A percentile compares a stretch with the other conserved stretches of the same genome.
Conservation (phyloP, 2,113 vertebrate species). For the Cheilinus undulatus region DNA sequence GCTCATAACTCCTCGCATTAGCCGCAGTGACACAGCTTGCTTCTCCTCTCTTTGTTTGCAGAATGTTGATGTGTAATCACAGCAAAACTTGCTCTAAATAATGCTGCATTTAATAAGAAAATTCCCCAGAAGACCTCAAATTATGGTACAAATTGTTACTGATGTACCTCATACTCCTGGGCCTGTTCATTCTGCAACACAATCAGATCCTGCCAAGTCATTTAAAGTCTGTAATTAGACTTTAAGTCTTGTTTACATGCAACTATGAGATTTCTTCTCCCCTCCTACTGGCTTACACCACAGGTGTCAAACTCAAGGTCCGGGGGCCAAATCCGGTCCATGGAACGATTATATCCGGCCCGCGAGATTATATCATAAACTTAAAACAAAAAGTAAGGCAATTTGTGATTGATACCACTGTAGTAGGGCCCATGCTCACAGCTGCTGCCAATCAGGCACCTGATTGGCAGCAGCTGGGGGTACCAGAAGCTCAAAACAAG, state of each 20-base stretch:
- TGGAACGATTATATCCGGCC: too few relatives aligned
- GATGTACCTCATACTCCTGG: not conserved
- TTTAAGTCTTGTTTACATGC: not conserved
- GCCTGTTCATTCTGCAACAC: constrained; percentile 11
- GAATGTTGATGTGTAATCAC: constrained; percentile 44
- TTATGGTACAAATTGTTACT: not conserved
- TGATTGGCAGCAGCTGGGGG: too few relatives aligned
- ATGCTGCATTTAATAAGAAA: constrained; percentile 24
- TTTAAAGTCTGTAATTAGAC: constrained; percentile 13
- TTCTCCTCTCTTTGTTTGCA: constrained; percentile 10
- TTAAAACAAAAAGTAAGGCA: too few relatives aligned
- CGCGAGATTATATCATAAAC: too few relatives aligned
- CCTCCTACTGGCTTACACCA: too few relatives aligned
- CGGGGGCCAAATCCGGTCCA: too few relatives aligned
- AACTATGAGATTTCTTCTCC: not conserved
- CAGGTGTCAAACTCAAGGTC: too few relatives aligned
- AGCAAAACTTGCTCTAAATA: constrained; percentile 24
- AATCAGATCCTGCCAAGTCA: not conserved
- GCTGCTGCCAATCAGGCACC: too few relatives aligned
- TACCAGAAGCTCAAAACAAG: too few relatives aligned
- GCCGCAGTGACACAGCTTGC: constrained; percentile 16
- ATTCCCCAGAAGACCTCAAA: constrained; percentile 10
- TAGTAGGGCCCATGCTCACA: too few relatives aligned
- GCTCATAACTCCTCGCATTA: constrained; percentile 49
- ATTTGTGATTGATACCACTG: too few relatives aligned